phyloP scores from a whole-genome alignment of 30 jellyfish, hydroid and myxozoan genomes.

The Euphysa ruthae region DNA sequence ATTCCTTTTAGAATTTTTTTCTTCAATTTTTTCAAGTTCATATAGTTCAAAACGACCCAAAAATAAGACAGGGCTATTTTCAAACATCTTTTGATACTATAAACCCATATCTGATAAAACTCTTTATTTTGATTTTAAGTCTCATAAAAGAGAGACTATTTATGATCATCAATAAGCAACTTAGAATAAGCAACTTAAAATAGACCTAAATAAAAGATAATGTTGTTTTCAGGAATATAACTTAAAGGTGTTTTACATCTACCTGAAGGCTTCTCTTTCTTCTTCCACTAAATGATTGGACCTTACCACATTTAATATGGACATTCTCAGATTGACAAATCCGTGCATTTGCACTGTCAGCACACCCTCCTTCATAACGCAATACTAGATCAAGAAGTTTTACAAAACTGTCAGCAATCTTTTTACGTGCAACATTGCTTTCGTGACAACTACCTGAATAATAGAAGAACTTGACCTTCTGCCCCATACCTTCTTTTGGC shows the following conservation, averaged over 20 bases:
- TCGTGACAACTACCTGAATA: constrained; percentile 82
- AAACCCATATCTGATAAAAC: too few species aligned
- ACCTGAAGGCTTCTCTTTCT: constrained; percentile 66
- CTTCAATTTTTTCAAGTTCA: too few species aligned
- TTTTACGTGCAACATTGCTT: constrained; percentile 49
- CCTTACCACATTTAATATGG: constrained; percentile 56
- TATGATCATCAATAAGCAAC: too few species aligned
- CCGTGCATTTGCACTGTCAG: constrained; percentile 51
- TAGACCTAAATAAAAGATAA: neutral
- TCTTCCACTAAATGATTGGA: constrained; percentile 29
- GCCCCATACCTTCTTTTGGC: constrained; percentile 73
- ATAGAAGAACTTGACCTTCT: constrained; percentile 59
- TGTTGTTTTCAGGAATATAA: too few species aligned
- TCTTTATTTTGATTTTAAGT: too few species aligned
- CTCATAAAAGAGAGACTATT: too few species aligned
- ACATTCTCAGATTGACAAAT: constrained; percentile 75
- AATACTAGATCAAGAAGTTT: constrained; percentile 31
- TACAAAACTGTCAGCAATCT: constrained; percentile 48
- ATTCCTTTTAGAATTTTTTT: too few species aligned
- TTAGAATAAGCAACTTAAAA: too few species aligned
- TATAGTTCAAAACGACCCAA: too few species aligned
- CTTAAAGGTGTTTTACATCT: too few species aligned
- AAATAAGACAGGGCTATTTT: too few species aligned
- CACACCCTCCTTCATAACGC: constrained; percentile 70
- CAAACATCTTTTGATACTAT: too few species aligned